Evolutionary conservation across 2,888 invertebrate species (phyloP).

Genomic region (Keiferia lycopersicella): DNA sequence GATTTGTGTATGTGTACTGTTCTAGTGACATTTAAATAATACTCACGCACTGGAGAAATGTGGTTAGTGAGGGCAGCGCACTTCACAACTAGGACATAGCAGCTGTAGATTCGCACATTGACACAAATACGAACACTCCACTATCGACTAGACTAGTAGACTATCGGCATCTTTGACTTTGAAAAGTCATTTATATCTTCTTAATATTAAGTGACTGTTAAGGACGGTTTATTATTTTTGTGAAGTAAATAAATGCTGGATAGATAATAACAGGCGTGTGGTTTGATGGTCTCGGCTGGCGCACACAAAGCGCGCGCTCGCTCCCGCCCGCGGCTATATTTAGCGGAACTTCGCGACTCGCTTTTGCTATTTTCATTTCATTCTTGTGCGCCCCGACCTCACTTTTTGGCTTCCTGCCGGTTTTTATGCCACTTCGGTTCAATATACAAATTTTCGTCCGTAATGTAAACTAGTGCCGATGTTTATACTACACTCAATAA

Average conservation of each 20-base stretch:
- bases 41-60: conserved; percentile 60
- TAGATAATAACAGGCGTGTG: conserved; percentile 20
- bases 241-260: conserved; percentile 20
- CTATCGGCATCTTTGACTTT: background rate
- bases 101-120: conserved; percentile 35
- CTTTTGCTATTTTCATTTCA: conserved; percentile 79
- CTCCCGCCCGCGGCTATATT: conserved; percentile 65
- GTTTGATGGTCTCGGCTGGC: conserved; percentile 28
- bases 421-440: conserved; percentile 35
- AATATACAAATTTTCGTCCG: conserved; percentile 11
- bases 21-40: conserved; percentile 19
- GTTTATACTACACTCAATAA: conserved; percentile 14
- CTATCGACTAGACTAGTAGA: too few species aligned
- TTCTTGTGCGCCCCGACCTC: conserved; percentile 65
- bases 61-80: conserved; percentile 48
- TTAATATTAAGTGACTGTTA: background rate
- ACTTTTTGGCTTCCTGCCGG: conserved; percentile 60
- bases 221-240: background rate
- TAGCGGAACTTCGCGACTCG: conserved; percentile 77
- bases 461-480: conserved; percentile 20
- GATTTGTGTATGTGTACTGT: too few species aligned
- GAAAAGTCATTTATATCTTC: background rate
- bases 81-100: conserved; percentile 55
- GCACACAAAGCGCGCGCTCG: conserved; percentile 39
- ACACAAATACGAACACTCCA: background rate